Evolutionary conservation across 1,140 invertebrate genomes (phyloP).

Genomic region (Drosophila sturtevanti): DNA sequence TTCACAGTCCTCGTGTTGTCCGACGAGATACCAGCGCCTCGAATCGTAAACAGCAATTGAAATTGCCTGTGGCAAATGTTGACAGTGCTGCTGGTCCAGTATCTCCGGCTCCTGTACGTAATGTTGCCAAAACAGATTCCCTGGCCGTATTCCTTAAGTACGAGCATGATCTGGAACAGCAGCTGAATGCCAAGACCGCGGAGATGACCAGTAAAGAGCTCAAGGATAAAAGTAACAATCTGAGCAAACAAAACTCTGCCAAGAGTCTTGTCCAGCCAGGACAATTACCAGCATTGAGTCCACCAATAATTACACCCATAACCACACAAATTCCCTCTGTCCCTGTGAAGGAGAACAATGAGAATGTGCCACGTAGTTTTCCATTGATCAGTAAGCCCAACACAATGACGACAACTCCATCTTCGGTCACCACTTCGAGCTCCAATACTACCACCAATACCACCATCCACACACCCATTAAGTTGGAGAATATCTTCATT

Average conservation of each 20-base stretch:
- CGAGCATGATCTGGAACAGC: slow-evolving; percentile 78
- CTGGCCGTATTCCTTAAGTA: slow-evolving; percentile 81
- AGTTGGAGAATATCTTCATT: slow-evolving; percentile 70
- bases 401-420: slow-evolving; percentile 24
- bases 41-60: slow-evolving; percentile 71
- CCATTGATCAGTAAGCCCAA: slow-evolving; percentile 51
- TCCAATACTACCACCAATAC: neutral
- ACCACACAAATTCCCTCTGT: neutral
- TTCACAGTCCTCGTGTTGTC: slow-evolving; percentile 74
- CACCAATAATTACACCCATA: neutral
- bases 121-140: slow-evolving; percentile 77
- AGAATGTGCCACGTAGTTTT: slow-evolving; percentile 41
- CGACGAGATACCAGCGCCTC: slow-evolving; percentile 71
- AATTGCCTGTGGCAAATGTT: slow-evolving; percentile 38
- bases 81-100: slow-evolving; percentile 1
- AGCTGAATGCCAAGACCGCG: slow-evolving; percentile 58
- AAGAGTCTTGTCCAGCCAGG: slow-evolving; percentile 69
- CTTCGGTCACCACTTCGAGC: slow-evolving; percentile 13
- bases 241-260: slow-evolving; percentile 81
- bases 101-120: slow-evolving; percentile 25
- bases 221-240: slow-evolving; percentile 80
- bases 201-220: slow-evolving; percentile 74
- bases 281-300: slow-evolving; percentile 22
- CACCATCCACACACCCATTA: slow-evolving; percentile 40
- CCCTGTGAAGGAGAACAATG: slow-evolving; percentile 47